Evolutionary conservation across 2,888 invertebrate species (phyloP).

Genomic region (Eupithecia subumbrata): DNA sequence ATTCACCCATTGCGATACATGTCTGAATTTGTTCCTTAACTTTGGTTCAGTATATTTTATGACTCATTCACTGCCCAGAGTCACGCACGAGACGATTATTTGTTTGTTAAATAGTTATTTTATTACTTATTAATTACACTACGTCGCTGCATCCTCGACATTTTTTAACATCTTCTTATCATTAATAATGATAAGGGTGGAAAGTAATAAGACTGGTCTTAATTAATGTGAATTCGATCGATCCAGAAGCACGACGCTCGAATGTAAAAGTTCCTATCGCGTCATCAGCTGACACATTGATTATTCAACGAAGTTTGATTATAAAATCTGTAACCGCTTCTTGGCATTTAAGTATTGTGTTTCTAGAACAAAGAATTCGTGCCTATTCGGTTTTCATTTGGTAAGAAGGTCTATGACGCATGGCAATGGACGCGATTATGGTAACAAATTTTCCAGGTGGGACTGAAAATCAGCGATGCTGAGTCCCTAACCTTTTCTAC

Average conservation of each 20-base stretch:
- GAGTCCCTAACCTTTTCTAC: no score
- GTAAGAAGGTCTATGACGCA: not conserved
- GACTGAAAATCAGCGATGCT: no score
- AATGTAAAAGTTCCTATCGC: not conserved
- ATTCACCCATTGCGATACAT: no score
- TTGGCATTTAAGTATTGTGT: not conserved
- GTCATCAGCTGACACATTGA: not conserved
- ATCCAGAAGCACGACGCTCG: not conserved
- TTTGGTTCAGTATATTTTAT: not conserved
- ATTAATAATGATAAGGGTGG: not conserved
- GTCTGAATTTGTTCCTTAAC: not conserved
- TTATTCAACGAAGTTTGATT: constrained; percentile 2
- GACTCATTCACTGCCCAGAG: not conserved
- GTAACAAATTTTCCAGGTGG: no score
- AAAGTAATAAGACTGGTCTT: not conserved
- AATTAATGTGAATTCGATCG: constrained; percentile 1
- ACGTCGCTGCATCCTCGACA: no score
- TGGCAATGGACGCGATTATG: not conserved
- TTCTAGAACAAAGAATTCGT: not conserved
- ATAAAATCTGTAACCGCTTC: not conserved
- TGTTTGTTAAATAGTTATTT: not conserved
- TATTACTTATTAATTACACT: no score
- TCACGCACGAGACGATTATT: not conserved
- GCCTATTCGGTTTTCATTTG: not conserved
- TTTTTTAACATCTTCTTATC: no score